Conservation (phyloP, 1,140 invertebrate genomes). For the Carposina sasakii region DNA sequence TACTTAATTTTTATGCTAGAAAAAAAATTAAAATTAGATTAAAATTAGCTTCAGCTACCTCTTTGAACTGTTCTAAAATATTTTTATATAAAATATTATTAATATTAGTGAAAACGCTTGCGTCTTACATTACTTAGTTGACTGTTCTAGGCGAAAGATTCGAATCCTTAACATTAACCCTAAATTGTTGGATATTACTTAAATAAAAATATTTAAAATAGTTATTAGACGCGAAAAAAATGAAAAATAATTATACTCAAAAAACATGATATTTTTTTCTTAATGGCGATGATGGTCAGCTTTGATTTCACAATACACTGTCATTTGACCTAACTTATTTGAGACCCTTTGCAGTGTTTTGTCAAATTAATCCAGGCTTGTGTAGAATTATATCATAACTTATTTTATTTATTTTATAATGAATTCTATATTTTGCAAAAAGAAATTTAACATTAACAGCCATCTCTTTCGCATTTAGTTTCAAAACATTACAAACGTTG, state of each 20-base stretch:
- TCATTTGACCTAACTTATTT: neutral
- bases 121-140: conserved; percentile 34
- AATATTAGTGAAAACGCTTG: conserved; percentile 27
- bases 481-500: no score
- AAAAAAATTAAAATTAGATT: conserved; percentile 29
- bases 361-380: no score
- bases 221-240: conserved; percentile 22
- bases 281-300: neutral
- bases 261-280: neutral
- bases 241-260: neutral
- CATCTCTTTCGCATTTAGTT: no score
- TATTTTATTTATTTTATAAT: neutral
- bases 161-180: no score
- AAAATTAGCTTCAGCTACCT: conserved; percentile 55
- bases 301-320: no score
- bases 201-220: conserved; percentile 42
- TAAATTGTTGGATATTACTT: conserved; percentile 47
- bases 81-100: conserved; percentile 54
- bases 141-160: conserved; percentile 20
- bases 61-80: conserved; percentile 56
- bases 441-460: no score
- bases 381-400: no score
- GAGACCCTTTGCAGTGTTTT: no score
- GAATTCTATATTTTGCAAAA: neutral
- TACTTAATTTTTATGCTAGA: conserved; percentile 6